Evolutionary conservation across 2,797 vertebrate genomes (phyloP), one percentile per base, ranked within the genome.

Genomic region (Hybognathus amarus): DNA sequence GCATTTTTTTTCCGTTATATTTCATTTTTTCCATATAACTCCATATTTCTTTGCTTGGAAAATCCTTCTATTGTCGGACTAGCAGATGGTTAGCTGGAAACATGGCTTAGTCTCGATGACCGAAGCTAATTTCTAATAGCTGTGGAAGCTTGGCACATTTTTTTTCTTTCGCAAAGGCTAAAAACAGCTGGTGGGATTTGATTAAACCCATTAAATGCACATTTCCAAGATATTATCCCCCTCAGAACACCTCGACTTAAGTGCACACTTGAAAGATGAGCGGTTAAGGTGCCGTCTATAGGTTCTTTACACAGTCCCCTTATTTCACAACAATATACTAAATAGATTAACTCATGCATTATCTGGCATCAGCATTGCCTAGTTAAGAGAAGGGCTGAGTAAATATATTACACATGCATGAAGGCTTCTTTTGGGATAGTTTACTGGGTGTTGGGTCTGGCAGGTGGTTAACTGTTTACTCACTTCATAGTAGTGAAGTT

Each of bases 1-100:
- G 56, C 38, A 54, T 30, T 6, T 75, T 82, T 82, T 67, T 77
- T 68, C 12, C 36, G 59, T 70, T 81, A 70, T 40, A 68, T 61
- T 59, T 33, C 13, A 20, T 59, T 63, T 54, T 79, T 63, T 54
- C 69, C 40, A 73, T 66, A 75, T 38, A 71, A 45, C 33, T 73
- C 38, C 63, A 70, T 77, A 70, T 83, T 84, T 74, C 89, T 89
- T 87, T 85, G 91, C 90, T 80, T 80, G 89, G 94, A 94, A 97
- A 98, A 98, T 98, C 97, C 97, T 92, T 94, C 96, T 93, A 96
- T 98, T 98, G 97, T 98, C 94, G 94, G 94, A 93, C 96, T 95
- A 96, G 97, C 97, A 99, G 97, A 98, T 99, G 97, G 97, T 97
- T 96, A 96, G 96, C 96, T 97, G 97, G 96, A 98, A 97, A 96